Evolutionary conservation across 2,888 invertebrate species (phyloP).

Genomic region (Eugnorisma glareosa): DNA sequence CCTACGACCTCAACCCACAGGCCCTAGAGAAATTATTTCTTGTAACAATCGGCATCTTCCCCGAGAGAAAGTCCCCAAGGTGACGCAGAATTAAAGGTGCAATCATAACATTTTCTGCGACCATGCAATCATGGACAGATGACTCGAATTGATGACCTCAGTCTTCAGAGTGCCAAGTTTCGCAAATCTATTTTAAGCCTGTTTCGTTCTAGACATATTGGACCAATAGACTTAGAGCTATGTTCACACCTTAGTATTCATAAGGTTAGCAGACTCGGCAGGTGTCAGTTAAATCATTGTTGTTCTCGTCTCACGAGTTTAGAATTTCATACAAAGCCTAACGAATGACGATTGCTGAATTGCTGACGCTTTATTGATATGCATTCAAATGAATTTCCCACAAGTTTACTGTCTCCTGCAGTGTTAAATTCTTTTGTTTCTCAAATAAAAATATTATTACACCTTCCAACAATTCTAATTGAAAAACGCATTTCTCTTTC

Average conservation of each 20-base stretch:
- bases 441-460: background rate
- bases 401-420: constrained; percentile 46
- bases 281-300: constrained; percentile 48
- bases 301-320: constrained; percentile 64
- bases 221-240: constrained; percentile 48
- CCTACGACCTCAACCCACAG: constrained; percentile 80
- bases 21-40: constrained; percentile 68
- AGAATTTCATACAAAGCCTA: constrained; percentile 58
- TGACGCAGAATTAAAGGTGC: constrained; percentile 47
- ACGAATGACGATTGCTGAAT: constrained; percentile 50
- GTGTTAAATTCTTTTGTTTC: constrained; percentile 34
- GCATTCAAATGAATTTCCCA: constrained; percentile 59
- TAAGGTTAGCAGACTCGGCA: constrained; percentile 24
- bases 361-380: constrained; percentile 52
- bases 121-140: constrained; percentile 41
- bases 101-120: constrained; percentile 41
- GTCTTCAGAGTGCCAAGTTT: constrained; percentile 77
- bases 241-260: constrained; percentile 37
- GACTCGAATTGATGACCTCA: constrained; percentile 75
- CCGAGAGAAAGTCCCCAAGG: constrained; percentile 57
- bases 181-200: constrained; percentile 75
- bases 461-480: constrained; percentile 2
- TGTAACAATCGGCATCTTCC: constrained; percentile 43
- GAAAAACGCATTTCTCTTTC: background rate
- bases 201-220: constrained; percentile 57